phyloP scores from a whole-genome alignment of 2,113 vertebrate genomes.

The Peromyscus maniculatus region DNA sequence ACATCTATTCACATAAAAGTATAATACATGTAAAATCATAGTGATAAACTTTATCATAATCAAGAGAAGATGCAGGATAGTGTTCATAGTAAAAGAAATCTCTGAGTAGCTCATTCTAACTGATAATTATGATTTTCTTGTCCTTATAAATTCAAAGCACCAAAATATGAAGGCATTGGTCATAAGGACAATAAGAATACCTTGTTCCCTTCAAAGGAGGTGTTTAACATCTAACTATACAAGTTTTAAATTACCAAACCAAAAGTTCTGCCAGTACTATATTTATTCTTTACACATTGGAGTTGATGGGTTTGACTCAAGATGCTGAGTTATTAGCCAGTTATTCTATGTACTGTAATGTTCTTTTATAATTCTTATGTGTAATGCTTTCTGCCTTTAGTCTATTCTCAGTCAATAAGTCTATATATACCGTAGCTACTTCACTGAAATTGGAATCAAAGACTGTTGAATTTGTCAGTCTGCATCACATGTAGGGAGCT shows the following conservation, averaged over 20 bases:
- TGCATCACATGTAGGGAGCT: conserved; percentile 3
- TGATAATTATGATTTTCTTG: conserved; percentile 49
- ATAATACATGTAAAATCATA: conserved; percentile 56
- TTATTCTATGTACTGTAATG: neutral
- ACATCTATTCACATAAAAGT: conserved; percentile 64
- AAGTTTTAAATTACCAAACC: conserved; percentile 10
- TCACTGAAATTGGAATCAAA: conserved; percentile 50
- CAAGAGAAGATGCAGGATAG: conserved; percentile 51
- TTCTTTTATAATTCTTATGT: neutral
- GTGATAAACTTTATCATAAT: conserved; percentile 70
- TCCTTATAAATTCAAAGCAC: conserved; percentile 39
- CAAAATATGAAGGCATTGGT: neutral
- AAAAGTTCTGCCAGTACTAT: conserved; percentile 9
- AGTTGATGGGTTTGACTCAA: conserved; percentile 13
- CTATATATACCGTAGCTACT: neutral
- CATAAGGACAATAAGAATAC: neutral
- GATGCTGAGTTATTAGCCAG: conserved; percentile 39
- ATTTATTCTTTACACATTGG: conserved; percentile 31
- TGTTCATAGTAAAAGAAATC: conserved; percentile 54
- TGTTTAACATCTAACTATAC: neutral
- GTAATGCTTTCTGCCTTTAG: conserved; percentile 36
- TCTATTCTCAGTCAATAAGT: conserved; percentile 15
- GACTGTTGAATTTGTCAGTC: conserved; percentile 11
- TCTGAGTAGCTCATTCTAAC: neutral
- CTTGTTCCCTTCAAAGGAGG: neutral